Evolutionary conservation across 1,140 invertebrate genomes (phyloP), one percentile per base, ranked within the genome.

Genomic region (Ericerus pela): DNA sequence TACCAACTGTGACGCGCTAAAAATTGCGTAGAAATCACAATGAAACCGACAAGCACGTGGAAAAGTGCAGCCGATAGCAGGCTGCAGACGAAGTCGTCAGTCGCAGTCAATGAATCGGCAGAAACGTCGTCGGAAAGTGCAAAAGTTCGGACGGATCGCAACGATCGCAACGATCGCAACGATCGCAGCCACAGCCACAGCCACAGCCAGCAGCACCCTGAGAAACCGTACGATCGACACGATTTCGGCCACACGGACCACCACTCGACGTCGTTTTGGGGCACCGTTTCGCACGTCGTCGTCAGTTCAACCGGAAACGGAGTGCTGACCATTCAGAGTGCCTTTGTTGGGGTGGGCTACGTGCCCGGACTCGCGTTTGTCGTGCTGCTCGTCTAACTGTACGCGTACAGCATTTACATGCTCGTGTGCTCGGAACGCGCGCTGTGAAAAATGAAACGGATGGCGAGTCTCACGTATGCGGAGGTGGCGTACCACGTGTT

Each of bases 371-470:
- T 47, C 41, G 26, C 26, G 6, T 18, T 18, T 47, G 22, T 24
- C 20, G 22, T 47, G 22, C 14, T 47, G 14, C 22, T 47, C 3
- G 26, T 47, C 4, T 24, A 24, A 10, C 26, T 47, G 8, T 47
- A 47, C 18, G 8, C 26, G 41, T 47, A 47, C 26, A 24, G 41
- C 20, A 24, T 47, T 24, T 24, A 24, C 8, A 24, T 24, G 10
- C 22, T 47, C 2, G 26, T 47, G 6, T 24, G 29, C 22, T 24
- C 53, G 2, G 53, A 54, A 24, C 43, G 43, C 37, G 33, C 12
- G 37, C 28, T 55, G n/a, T 55, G 54, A 14, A 55, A 55, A 55
- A 12, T 36, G 10, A 20, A 37, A 41, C 18, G 54, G 11, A 37
- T 55, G 14, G 36, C 54, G 10, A 38, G 30, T 41, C 8, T 55